Percentiles rank a stretch among this genome's conserved stretches.
phyloP scores from a whole-genome alignment of 2,888 invertebrate genomes.

The Charanyca ferruginea region DNA sequence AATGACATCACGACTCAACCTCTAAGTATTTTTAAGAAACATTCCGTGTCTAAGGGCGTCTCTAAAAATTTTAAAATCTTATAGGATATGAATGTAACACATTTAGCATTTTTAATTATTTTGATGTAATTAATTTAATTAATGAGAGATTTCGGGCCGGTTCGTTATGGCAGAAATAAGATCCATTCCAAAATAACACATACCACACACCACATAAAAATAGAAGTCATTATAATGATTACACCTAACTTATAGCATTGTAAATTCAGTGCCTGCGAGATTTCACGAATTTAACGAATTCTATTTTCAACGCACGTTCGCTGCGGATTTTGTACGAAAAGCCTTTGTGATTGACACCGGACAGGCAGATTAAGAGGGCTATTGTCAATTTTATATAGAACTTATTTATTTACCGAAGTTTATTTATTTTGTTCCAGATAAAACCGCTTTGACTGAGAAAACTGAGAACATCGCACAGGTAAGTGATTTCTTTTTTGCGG shows the following conservation, averaged over 20 bases:
- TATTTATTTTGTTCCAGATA: constrained; percentile 28
- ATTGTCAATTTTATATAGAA: constrained; percentile 6
- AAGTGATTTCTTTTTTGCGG: no score
- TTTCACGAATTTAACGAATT: neutral
- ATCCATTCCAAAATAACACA: neutral
- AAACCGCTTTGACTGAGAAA: neutral
- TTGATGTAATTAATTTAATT: no score
- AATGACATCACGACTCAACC: no score
- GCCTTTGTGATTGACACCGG: constrained; percentile 34
- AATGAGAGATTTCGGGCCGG: no score
- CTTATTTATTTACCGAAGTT: neutral
- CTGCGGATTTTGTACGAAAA: constrained; percentile 19
- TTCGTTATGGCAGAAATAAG: no score
- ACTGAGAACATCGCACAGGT: constrained; percentile 10
- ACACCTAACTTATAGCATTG: neutral
- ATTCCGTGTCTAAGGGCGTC: no score
- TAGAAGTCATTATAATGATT: neutral
- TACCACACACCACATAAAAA: neutral
- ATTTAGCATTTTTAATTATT: no score
- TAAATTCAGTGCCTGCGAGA: neutral
- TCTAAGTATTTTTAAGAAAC: no score
- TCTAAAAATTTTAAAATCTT: no score
- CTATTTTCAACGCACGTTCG: constrained; percentile 17
- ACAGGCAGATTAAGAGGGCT: neutral
- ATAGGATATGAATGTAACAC: no score